Conservation (phyloP, 2,797 vertebrate species). For the Peromyscus aztecus region DNA sequence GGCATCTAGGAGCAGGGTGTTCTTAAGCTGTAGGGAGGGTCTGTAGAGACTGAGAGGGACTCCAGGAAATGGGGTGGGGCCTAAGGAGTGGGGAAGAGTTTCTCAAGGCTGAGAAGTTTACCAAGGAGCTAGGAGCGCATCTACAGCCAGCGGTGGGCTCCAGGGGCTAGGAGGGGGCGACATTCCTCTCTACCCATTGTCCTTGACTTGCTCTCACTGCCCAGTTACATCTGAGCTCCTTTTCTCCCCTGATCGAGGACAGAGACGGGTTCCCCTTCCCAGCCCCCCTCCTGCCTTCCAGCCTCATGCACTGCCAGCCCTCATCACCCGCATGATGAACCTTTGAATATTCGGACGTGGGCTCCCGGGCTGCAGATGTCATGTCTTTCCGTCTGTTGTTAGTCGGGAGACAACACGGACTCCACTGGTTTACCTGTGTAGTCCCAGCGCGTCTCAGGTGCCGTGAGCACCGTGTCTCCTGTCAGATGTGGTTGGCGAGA, state of each 20-base stretch:
- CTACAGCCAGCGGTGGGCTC: neutral
- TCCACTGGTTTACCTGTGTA: constrained; percentile 95
- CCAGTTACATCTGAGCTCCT: neutral
- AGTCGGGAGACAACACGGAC: constrained; percentile 91
- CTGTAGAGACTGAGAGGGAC: neutral
- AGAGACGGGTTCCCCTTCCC: neutral
- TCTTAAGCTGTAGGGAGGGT: neutral
- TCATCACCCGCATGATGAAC: constrained; percentile 83
- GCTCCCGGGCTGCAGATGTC: constrained; percentile 89
- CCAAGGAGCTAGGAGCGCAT: neutral
- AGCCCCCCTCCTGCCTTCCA: neutral
- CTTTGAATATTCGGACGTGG: constrained; percentile 89
- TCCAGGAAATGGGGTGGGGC: neutral
- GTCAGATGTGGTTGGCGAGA: constrained; percentile 96
- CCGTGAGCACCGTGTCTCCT: constrained; percentile 93
- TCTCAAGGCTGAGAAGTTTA: neutral
- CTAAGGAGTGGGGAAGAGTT: neutral
- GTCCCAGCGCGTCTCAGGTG: constrained; percentile 95
- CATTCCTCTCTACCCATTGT: no score
- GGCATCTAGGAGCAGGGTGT: neutral
- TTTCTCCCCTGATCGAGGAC: constrained; percentile 57
- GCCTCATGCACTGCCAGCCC: neutral
- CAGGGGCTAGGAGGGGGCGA: neutral
- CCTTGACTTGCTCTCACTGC: neutral
- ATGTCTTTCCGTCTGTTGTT: constrained; percentile 88